Percentiles rank a stretch among this genome's conserved stretches.
Conservation (phyloP, 1,140 invertebrate species). For the Parapsyche elsis region DNA sequence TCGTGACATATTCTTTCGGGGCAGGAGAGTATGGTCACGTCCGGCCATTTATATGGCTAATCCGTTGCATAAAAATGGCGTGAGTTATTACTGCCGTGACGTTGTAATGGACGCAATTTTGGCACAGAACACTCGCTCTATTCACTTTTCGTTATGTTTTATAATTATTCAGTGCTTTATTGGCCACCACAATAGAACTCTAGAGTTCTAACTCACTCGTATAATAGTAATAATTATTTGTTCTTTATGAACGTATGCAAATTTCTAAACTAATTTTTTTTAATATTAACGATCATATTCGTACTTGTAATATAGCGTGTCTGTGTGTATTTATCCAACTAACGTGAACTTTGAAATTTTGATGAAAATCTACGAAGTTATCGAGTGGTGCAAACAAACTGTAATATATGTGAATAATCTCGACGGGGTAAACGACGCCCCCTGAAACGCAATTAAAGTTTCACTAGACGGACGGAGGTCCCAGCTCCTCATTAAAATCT, state of each 20-base stretch:
- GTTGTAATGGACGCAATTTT: constrained; percentile 11
- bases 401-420: constrained; percentile 2
- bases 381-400: too few species aligned
- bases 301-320: too few species aligned
- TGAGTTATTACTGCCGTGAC: constrained; percentile 16
- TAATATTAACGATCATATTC: too few species aligned
- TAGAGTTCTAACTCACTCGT: too few species aligned
- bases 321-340: too few species aligned
- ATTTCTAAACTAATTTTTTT: background rate
- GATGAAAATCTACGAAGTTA: too few species aligned
- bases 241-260: background rate
- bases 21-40: constrained; percentile 21
- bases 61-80: constrained; percentile 24
- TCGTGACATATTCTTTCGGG: constrained; percentile 19
- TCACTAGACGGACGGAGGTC: constrained; percentile 15
- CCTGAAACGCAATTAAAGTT: constrained; percentile 14
- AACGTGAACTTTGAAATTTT: too few species aligned
- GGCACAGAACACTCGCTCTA: background rate
- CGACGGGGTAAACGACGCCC: background rate
- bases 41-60: constrained; percentile 22
- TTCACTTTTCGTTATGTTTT: background rate
- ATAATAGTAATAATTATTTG: too few species aligned
- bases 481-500: background rate
- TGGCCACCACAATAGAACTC: too few species aligned
- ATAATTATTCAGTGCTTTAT: background rate